Evolutionary conservation across 2,888 invertebrate genomes (phyloP).

Genomic region (Agrochola lychnidis): DNA sequence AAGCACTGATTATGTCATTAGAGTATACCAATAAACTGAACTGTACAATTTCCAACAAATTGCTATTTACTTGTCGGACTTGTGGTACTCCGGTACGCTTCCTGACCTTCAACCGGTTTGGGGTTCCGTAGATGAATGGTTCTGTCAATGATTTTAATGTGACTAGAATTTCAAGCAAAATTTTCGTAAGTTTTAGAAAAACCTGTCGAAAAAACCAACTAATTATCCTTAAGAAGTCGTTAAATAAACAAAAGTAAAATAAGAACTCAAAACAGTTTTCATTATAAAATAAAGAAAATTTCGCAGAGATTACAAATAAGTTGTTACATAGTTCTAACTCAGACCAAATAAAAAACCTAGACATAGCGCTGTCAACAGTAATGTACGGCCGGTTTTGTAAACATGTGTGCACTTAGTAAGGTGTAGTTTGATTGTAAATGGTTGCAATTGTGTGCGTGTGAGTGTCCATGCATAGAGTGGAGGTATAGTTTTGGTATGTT

Average conservation of each 20-base stretch:
- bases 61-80: constrained; percentile 40
- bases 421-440: too few relatives aligned
- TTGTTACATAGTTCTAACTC: not conserved
- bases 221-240: not conserved
- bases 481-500: too few relatives aligned
- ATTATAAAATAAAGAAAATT: not conserved
- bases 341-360: too few relatives aligned
- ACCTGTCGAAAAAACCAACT: not conserved
- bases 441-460: too few relatives aligned
- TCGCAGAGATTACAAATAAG: too few relatives aligned
- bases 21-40: constrained; percentile 17
- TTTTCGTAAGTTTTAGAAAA: not conserved
- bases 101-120: constrained; percentile 59
- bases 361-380: too few relatives aligned
- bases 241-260: not conserved
- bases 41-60: constrained; percentile 55
- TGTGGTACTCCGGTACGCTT: constrained; percentile 39
- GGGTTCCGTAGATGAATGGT: constrained; percentile 12
- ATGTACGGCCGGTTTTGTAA: too few relatives aligned
- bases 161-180: not conserved
- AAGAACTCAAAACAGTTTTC: not conserved
- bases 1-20: constrained; percentile 37
- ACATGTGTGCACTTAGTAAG: too few relatives aligned
- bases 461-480: too few relatives aligned
- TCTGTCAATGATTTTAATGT: not conserved